phyloP scores from a whole-genome alignment of 30 jellyfish, hydroid and myxozoan genomes.

The Turritopsis rubra region DNA sequence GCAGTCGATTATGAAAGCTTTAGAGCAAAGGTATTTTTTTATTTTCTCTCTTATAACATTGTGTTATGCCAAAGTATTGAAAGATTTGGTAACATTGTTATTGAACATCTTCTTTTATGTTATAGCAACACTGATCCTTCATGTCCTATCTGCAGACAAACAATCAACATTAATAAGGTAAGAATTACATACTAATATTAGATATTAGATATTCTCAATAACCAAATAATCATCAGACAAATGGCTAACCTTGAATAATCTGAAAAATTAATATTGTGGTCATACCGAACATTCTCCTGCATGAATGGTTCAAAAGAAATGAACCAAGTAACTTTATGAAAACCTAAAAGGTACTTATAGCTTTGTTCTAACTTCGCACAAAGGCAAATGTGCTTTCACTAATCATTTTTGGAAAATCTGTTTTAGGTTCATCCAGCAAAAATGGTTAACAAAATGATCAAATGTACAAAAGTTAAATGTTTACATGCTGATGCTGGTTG shows the following conservation, averaged over 20 bases:
- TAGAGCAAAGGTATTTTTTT: background rate
- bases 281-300: no score
- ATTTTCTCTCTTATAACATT: background rate
- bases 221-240: no score
- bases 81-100: no score
- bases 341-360: no score
- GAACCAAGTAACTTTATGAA: no score
- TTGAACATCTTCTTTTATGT: no score
- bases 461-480: background rate
- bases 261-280: no score
- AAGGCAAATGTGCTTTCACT: no score
- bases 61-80: slow-evolving; percentile 12
- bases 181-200: background rate
- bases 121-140: background rate
- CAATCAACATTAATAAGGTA: background rate
- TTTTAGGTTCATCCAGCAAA: background rate
- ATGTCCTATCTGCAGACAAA: background rate
- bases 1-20: background rate
- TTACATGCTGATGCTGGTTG: background rate
- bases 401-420: background rate
- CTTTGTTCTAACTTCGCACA: no score
- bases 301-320: no score
- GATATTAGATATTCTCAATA: background rate
- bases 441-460: background rate
- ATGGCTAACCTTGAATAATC: no score